These are phyloP conservation scores for Sphenopsis melanotis DNA, from an alignment of 2,797 vertebrate species.

Conservation along the genomic window DNA sequence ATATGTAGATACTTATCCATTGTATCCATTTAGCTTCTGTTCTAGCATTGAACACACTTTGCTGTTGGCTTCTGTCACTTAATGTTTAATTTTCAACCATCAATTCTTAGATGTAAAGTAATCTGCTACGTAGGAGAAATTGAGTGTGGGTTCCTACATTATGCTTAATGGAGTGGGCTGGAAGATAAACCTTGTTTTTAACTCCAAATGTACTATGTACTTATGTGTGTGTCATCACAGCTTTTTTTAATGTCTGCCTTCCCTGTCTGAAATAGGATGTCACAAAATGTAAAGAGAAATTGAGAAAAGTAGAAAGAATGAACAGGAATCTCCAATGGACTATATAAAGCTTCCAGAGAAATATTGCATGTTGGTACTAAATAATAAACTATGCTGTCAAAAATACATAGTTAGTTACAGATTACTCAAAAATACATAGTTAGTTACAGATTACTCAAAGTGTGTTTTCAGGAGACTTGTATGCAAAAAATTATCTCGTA, in stretches of 20 bases:
- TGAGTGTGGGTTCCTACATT: constrained; percentile 6
- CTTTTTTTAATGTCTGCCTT: constrained; percentile 12
- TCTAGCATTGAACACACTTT: neutral
- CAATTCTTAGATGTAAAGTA: neutral
- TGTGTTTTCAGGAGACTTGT: neutral
- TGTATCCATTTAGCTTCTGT: neutral
- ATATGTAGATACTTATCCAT: neutral
- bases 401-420: neutral
- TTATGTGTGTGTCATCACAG: neutral
- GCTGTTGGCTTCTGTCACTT: neutral
- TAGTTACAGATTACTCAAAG: neutral
- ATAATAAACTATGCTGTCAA: neutral
- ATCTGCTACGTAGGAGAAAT: neutral
- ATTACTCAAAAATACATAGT: neutral
- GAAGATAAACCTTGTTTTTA: constrained; percentile 48
- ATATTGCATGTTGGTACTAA: neutral
- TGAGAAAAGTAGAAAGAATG: neutral
- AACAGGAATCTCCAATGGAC: neutral
- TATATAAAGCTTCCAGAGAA: neutral
- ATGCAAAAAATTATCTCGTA: neutral
- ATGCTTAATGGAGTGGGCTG: constrained; percentile 65
- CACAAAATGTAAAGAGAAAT: neutral
- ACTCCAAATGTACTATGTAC: constrained; percentile 15
- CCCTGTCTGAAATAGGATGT: neutral
- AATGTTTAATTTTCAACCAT: neutral